Base-by-base conservation (phyloP, 2,888 invertebrate species). In the Nomada fabriciana region DNA sequence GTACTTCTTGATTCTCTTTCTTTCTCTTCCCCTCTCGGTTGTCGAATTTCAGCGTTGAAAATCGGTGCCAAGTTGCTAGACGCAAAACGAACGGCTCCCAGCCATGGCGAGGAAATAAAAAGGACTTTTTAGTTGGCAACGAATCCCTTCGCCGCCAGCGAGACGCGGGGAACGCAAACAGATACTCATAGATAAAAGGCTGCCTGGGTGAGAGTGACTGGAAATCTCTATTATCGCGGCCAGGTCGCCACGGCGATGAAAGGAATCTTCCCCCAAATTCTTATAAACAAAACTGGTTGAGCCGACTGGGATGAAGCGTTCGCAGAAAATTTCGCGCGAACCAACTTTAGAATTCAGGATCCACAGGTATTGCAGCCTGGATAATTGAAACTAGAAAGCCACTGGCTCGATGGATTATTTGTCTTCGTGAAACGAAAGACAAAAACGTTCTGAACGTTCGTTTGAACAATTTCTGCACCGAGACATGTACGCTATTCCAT, bases 1-100 rank as follows among this genome's bases (percentile, higher is more conserved):
- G 36, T n/a, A 20, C n/a, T 3, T n/a, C 20, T 53, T 25, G 13
- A 20, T 57, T 25, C 20, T 20, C 11, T 29, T 23, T 11, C 60
- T 42, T 10, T 18, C 15, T 10, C 36, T 42, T 61, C 15, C 42
- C 5, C 13, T 18, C 59, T 29, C 7, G 47, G 15, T 15, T 36
- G 43, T 7, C 61, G 50, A 79, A 79, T 83, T 83, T 75, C 72
- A 61, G 57, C 71, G 64, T 65, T 57, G 15, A 36, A 15, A 61
- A 79, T 61, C 75, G 79, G 59, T 83, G 83, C 83, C 83, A 83
- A 83, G 73, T 83, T 63, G 64, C 36, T 23, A 59, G 72, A 47
- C 50, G 60, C 53, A 43, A 43, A 69, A 73, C 55, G 57, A 72
- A 53, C 80, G 59, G 71, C 71, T 75, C 25, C 29, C 43, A 15